Evolutionary conservation across 1,140 invertebrate genomes (phyloP).

Genomic region (Heliconius himera): DNA sequence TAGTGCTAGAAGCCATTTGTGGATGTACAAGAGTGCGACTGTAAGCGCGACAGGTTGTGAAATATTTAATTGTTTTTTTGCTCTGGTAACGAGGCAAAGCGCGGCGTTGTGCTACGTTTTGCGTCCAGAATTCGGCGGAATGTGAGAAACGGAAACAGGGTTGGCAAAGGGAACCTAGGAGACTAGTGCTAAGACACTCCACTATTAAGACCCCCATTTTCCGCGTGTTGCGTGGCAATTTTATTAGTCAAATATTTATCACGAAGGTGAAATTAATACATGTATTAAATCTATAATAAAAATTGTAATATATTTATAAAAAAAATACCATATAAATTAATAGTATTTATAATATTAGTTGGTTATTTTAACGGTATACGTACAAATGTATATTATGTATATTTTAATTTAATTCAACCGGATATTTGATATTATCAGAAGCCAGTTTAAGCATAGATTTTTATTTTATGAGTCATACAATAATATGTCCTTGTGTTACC

Average conservation of each 20-base stretch:
- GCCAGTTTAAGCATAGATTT: background rate
- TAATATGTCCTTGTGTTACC: background rate
- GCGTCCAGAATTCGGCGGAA: too few species aligned
- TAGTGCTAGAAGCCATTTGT: too few species aligned
- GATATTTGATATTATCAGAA: background rate
- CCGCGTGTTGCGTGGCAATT: background rate
- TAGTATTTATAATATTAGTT: background rate
- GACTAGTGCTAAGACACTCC: too few species aligned
- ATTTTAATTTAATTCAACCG: background rate
- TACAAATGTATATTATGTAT: background rate
- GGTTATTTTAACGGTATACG: background rate
- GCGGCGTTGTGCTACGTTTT: too few species aligned
- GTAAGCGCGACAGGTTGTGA: too few species aligned
- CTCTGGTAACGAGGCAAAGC: too few species aligned
- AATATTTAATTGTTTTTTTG: too few species aligned
- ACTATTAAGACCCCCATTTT: too few species aligned
- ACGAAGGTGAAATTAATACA: background rate
- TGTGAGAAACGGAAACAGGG: too few species aligned
- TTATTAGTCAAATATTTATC: background rate
- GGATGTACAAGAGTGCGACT: too few species aligned
- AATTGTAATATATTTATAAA: background rate
- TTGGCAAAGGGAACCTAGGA: too few species aligned
- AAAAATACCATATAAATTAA: background rate
- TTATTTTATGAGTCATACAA: background rate
- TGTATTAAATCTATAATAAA: too few species aligned